These are phyloP conservation scores for Leptocoma aspasia DNA, from an alignment of 2,113 vertebrate species.

Conservation along the genomic window DNA sequence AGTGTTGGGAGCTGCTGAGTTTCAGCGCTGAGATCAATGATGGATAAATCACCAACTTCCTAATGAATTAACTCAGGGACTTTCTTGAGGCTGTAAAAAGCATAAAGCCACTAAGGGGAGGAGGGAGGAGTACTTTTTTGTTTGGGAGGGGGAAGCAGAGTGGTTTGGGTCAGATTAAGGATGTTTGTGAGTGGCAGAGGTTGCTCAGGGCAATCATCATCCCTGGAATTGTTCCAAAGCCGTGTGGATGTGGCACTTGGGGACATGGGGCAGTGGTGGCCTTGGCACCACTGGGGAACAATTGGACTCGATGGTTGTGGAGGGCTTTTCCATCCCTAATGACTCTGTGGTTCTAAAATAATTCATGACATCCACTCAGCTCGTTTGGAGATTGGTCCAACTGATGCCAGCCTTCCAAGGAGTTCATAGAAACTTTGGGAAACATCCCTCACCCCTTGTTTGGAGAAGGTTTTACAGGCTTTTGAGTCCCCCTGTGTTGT, in stretches of 20 bases:
- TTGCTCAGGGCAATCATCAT: neutral
- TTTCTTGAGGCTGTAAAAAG: neutral
- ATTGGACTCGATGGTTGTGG: neutral
- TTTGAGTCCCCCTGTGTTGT: neutral
- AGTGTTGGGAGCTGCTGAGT: neutral
- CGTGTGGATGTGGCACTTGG: neutral
- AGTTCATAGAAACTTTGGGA: neutral
- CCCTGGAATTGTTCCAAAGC: neutral
- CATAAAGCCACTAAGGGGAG: neutral
- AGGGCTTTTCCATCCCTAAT: neutral
- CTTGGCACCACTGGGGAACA: neutral
- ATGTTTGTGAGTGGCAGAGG: neutral
- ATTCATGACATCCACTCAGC: neutral
- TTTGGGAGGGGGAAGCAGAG: neutral
- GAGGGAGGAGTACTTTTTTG: neutral
- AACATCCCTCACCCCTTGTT: neutral
- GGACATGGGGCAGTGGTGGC: neutral
- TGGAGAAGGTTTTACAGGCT: neutral
- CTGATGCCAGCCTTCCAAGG: neutral
- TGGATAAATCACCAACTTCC: neutral
- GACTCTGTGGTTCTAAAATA: neutral
- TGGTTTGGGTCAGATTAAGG: neutral
- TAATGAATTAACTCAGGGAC: neutral
- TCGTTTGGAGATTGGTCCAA: neutral
- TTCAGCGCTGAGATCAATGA: neutral